phyloP scores from a whole-genome alignment of 2,113 vertebrate species.

The Sturnus vulgaris region DNA sequence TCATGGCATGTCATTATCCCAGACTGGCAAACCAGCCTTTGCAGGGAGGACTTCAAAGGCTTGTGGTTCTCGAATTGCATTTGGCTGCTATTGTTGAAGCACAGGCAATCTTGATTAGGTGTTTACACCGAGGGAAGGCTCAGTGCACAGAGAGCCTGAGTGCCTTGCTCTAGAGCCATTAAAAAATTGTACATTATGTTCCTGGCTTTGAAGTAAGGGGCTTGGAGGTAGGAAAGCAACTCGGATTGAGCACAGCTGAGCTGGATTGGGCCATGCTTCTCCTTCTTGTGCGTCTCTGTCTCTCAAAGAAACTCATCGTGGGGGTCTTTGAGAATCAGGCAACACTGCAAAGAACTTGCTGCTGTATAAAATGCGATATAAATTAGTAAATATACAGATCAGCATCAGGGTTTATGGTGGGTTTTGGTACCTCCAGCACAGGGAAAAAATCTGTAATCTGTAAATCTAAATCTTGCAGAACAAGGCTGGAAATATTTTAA shows the following conservation, averaged over 20 bases:
- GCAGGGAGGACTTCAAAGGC: conserved; percentile 97
- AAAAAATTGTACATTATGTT: conserved; percentile 99
- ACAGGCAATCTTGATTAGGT: conserved; percentile 98
- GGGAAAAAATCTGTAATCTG: background rate
- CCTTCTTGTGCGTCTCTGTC: background rate
- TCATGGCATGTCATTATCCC: conserved; percentile 93
- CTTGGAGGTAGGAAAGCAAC: conserved; percentile 87
- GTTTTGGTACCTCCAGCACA: background rate
- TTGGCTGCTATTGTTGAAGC: conserved; percentile 98
- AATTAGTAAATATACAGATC: background rate
- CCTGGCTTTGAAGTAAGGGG: conserved; percentile 98
- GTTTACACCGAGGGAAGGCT: conserved; percentile 97
- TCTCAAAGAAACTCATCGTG: conserved; percentile 85
- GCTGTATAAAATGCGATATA: conserved; percentile 68
- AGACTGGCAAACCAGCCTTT: conserved; percentile 94
- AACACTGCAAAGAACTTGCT: conserved; percentile 75
- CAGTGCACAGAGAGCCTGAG: conserved; percentile 89
- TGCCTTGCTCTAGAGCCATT: conserved; percentile 99
- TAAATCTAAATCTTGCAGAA: background rate
- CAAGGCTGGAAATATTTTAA: background rate
- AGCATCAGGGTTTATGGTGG: background rate
- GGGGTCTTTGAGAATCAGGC: conserved; percentile 78
- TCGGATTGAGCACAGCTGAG: conserved; percentile 88
- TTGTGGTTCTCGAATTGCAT: conserved; percentile 97
- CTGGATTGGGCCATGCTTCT: conserved; percentile 85